A percentile compares a stretch with the other conserved stretches of the same genome.
These are phyloP conservation scores for Orcinus orca DNA, from an alignment of 2,113 vertebrate species.

Conservation along the genomic window DNA sequence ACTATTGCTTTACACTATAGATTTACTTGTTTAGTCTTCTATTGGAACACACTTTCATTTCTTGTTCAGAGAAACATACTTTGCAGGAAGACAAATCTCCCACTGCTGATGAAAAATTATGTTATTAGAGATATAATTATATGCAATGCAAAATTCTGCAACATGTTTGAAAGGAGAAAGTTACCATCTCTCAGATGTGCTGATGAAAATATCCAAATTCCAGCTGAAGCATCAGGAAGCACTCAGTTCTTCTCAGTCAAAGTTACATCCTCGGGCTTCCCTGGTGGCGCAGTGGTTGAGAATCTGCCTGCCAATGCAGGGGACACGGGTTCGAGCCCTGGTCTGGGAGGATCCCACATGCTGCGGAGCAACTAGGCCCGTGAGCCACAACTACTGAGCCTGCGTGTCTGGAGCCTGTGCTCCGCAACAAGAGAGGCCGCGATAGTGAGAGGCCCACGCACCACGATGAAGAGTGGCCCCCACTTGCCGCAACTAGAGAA, in stretches of 20 bases:
- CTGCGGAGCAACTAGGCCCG: no score
- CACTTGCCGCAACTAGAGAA: no score
- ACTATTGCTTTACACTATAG: not conserved
- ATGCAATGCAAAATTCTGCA: not conserved
- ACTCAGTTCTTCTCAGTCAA: not conserved
- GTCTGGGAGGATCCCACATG: no score
- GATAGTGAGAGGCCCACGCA: no score
- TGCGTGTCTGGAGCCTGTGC: no score
- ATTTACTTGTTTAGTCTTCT: constrained; percentile 11
- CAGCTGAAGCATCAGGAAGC: not conserved
- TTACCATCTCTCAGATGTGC: not conserved
- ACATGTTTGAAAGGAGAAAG: not conserved
- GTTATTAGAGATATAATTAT: not conserved
- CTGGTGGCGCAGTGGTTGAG: no score
- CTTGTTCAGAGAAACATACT: not conserved
- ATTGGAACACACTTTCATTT: not conserved
- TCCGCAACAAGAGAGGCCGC: no score
- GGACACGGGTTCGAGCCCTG: no score
- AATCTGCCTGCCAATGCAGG: no score
- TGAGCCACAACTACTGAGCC: no score
- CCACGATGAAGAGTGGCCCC: no score
- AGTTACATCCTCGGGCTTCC: not conserved
- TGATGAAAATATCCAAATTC: not conserved
- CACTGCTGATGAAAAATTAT: not conserved
- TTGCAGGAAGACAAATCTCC: not conserved